Conservation (phyloP, 2,888 invertebrate genomes). For the Geotrupes spiniger region DNA sequence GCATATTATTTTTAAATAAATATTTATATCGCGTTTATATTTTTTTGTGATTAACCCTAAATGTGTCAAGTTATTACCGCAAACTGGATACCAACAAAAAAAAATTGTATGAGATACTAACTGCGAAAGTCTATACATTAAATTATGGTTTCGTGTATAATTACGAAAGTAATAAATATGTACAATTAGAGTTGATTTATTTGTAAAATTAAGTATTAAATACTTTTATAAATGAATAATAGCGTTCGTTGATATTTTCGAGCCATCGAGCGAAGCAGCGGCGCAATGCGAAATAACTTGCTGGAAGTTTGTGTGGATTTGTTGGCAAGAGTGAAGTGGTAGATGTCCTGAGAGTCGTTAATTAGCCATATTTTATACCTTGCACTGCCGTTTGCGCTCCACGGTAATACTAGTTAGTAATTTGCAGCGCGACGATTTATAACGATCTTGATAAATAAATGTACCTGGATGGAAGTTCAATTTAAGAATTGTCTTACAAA, state of each 20-base stretch:
- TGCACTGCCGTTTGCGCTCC: conserved; percentile 31
- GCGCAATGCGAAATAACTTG: conserved; percentile 36
- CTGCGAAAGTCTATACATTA: too few relatives aligned
- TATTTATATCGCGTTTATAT: too few relatives aligned
- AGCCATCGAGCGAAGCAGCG: background rate
- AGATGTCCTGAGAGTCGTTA: conserved; percentile 46
- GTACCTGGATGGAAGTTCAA: background rate
- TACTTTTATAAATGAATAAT: conserved; percentile 4
- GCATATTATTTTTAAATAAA: too few relatives aligned
- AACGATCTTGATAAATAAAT: conserved; percentile 31
- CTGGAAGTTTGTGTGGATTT: conserved; percentile 34
- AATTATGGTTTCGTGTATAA: too few relatives aligned
- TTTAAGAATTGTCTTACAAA: too few relatives aligned
- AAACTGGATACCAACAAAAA: too few relatives aligned
- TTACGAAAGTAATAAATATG: too few relatives aligned
- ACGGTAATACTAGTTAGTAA: conserved; percentile 36
- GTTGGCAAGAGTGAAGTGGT: conserved; percentile 37
- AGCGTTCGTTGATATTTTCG: background rate
- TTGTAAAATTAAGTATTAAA: background rate
- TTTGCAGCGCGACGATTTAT: conserved; percentile 37
- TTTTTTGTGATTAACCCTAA: too few relatives aligned
- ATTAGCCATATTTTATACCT: conserved; percentile 49
- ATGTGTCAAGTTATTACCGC: too few relatives aligned
- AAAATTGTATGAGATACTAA: too few relatives aligned
- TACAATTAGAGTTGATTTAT: background rate